Evolutionary conservation across 2,797 vertebrate genomes (phyloP), one percentile per base, ranked within the genome.

Genomic region (Oryzias sinensis): DNA sequence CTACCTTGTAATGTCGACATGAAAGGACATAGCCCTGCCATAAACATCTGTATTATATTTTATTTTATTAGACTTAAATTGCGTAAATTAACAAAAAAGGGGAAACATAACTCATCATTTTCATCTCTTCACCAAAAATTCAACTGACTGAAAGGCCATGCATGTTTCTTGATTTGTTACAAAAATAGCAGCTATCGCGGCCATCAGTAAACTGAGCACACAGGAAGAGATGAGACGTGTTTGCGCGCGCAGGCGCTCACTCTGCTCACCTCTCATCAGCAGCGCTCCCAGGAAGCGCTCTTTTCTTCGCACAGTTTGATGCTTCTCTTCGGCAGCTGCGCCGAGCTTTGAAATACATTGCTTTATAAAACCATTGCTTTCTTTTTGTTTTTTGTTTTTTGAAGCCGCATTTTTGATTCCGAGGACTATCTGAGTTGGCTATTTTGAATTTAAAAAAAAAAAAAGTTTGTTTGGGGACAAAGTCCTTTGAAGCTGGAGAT

Each of bases 201-300:
- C 16, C 24, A 27, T 27, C 6, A 14, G 41, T 69, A 6, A 46
- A n/a, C 16, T 37, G 33, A 37, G 40, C n/a, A 51, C 44, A 58
- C 57, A 54, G 50, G 49, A 76, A 72, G 79, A 64, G 76, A 70
- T 54, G 44, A 37, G 48, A 5, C 6, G 15, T 53, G 43, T 55
- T 37, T 49, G 65, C 15, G 22, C 40, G 20, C 33, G 5, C 57
- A 41, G 47, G 42, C 59, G 29, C 16, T 37, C 43, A 11, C 51
- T 17, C 41, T 56, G 51, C 56, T 45, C 62, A 57, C 72, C 49
- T 66, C 55, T 77, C 69, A 70, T 53, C 71, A 46, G 62, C 75
- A 62, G 40, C 72, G 27, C 72, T 74, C 70, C 77, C 85, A 87
- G 83, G 83, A 85, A 85, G 57, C 46, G 27, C 59, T 67, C 25